These are phyloP conservation scores for Mormyrus hasselquistii DNA, from an alignment of 2,797 vertebrate genomes.

Conservation along the genomic window DNA sequence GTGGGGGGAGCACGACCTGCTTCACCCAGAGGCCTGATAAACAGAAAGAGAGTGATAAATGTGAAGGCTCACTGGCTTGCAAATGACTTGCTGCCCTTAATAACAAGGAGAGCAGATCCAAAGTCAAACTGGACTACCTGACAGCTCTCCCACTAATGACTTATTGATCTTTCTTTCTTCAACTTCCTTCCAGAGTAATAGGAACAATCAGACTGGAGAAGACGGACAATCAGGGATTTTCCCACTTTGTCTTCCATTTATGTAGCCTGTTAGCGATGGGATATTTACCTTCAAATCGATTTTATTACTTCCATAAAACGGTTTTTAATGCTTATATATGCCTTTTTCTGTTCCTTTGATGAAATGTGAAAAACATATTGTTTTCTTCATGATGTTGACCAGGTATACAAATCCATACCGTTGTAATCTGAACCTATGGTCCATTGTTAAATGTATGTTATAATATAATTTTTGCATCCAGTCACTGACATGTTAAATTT, in stretches of 20 bases:
- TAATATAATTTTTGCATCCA: background rate
- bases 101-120: constrained; percentile 38
- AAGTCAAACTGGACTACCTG: constrained; percentile 45
- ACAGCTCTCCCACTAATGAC: constrained; percentile 60
- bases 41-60: background rate
- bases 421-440: background rate
- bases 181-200: constrained; percentile 55
- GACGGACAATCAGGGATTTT: constrained; percentile 46
- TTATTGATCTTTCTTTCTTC: constrained; percentile 67
- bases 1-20: background rate
- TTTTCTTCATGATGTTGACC: background rate
- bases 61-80: background rate
- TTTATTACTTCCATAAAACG: background rate
- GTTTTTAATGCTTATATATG: background rate
- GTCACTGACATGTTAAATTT: background rate
- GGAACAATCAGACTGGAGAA: constrained; percentile 50
- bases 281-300: constrained; percentile 26
- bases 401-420: background rate
- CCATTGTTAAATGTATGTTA: background rate
- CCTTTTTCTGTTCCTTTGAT: background rate
- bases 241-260: constrained; percentile 32
- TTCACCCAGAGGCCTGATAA: background rate
- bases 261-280: constrained; percentile 28
- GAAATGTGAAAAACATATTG: constrained; percentile 7
- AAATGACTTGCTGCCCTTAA: constrained; percentile 35